phyloP scores from a whole-genome alignment of 2,797 vertebrate genomes.

The Arrhamphus sclerolepis region DNA sequence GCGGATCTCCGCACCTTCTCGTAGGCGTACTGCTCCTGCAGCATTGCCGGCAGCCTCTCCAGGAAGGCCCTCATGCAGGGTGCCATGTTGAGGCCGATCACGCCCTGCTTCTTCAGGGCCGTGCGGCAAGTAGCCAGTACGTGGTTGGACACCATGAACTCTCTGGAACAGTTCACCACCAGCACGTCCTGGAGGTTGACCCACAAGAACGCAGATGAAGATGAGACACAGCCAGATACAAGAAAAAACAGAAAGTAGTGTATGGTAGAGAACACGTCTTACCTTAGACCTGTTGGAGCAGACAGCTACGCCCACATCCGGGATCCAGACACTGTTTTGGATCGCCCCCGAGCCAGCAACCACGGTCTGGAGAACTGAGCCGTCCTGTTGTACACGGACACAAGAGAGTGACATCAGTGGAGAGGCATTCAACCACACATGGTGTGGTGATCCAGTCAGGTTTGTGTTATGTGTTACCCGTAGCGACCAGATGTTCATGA shows the following conservation, averaged over 20 bases:
- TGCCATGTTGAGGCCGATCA: conserved; percentile 92
- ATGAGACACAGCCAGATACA: too few species aligned
- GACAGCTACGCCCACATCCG: conserved; percentile 93
- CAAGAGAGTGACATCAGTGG: not conserved
- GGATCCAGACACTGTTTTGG: conserved; percentile 96
- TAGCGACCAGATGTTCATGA: conserved; percentile 98
- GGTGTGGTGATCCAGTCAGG: not conserved
- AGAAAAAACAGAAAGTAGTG: not conserved
- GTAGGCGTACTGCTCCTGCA: conserved; percentile 96
- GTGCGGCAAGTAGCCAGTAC: conserved; percentile 93
- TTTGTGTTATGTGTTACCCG: conserved; percentile 68
- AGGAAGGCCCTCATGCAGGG: conserved; percentile 97
- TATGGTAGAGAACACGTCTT: too few species aligned
- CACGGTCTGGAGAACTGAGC: conserved; percentile 93
- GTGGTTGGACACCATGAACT: conserved; percentile 90
- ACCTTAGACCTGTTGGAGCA: conserved; percentile 99
- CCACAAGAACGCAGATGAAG: not conserved
- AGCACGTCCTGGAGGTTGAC: conserved; percentile 86
- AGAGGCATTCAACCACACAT: not conserved
- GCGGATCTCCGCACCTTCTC: conserved; percentile 85
- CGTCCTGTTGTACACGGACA: conserved; percentile 82
- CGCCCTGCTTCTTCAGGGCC: conserved; percentile 92
- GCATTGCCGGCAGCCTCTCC: conserved; percentile 93
- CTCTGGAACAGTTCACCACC: conserved; percentile 91
- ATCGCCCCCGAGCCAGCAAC: conserved; percentile 95